A percentile compares a stretch with the other conserved stretches of the same genome.
These are phyloP conservation scores for Tachystola acroxantha DNA, from an alignment of 2,888 invertebrate species.

Conservation along the genomic window DNA sequence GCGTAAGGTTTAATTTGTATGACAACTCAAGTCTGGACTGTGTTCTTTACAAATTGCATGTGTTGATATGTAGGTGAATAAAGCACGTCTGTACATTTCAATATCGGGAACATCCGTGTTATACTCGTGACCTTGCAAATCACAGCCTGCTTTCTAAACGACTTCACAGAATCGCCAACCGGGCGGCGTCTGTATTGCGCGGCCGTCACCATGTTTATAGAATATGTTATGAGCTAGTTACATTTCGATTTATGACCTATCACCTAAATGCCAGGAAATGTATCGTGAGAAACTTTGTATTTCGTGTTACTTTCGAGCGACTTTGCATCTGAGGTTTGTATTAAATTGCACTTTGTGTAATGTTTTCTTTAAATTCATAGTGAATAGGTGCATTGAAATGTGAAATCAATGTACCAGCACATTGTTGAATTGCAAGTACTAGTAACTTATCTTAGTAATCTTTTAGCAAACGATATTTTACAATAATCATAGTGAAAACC, in stretches of 20 bases:
- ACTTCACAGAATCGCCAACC: conserved; percentile 69
- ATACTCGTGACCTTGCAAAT: conserved; percentile 79
- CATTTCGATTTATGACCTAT: conserved; percentile 11
- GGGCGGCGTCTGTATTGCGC: conserved; percentile 60
- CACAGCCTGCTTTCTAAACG: conserved; percentile 78
- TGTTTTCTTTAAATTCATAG: no score
- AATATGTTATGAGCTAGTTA: conserved; percentile 28
- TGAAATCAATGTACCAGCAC: no score
- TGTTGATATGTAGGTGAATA: conserved; percentile 77
- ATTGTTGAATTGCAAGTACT: no score
- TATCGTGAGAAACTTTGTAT: background rate
- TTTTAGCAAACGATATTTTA: no score
- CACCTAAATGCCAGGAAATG: background rate
- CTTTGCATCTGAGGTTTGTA: no score
- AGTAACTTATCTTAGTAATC: no score
- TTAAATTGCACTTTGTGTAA: no score
- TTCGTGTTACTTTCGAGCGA: no score
- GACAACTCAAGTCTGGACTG: conserved; percentile 35
- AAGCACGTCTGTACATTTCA: conserved; percentile 77
- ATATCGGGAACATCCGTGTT: conserved; percentile 79
- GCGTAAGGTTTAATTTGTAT: conserved; percentile 51
- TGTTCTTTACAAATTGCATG: conserved; percentile 68
- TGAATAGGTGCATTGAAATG: no score
- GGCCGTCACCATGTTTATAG: conserved; percentile 52
- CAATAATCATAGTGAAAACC: no score